Evolutionary conservation across 2,797 vertebrate species (phyloP).

Genomic region (Chloroceryle amazona): DNA sequence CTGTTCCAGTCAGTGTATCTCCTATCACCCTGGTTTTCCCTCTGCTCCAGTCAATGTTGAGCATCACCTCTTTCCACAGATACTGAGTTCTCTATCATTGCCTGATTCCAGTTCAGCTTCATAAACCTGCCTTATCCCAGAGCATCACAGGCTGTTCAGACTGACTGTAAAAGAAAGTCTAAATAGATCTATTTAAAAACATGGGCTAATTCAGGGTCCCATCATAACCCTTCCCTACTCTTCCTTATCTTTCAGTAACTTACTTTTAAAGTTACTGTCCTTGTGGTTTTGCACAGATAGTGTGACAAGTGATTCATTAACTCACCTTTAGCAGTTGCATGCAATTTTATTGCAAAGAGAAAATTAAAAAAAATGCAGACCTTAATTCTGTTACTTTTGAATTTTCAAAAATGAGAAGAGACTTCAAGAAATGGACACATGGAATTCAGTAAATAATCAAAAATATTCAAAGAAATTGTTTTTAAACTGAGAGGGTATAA

Average conservation of each 20-base stretch:
- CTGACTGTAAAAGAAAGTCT: not conserved
- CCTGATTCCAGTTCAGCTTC: not conserved
- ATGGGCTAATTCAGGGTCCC: not conserved
- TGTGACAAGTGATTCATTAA: not conserved
- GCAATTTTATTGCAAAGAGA: not conserved
- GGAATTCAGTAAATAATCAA: not conserved
- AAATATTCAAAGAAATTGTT: not conserved
- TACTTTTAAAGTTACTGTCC: not conserved
- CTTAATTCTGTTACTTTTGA: not conserved
- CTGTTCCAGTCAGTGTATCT: not conserved
- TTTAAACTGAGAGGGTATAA: not conserved
- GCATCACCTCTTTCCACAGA: not conserved
- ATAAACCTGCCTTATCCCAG: not conserved
- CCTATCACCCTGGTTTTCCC: not conserved
- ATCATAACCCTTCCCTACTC: not conserved
- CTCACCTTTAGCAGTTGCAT: not conserved
- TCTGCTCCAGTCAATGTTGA: not conserved
- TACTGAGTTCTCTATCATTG: not conserved
- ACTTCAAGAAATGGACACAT: not conserved
- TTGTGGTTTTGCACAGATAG: not conserved
- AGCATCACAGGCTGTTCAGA: not conserved
- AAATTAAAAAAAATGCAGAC: not conserved
- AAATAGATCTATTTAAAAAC: not conserved
- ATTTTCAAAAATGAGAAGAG: not conserved
- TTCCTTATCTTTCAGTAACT: not conserved